Conservation (phyloP, 2,888 invertebrate genomes). For the Platerodrilus igneus region DNA sequence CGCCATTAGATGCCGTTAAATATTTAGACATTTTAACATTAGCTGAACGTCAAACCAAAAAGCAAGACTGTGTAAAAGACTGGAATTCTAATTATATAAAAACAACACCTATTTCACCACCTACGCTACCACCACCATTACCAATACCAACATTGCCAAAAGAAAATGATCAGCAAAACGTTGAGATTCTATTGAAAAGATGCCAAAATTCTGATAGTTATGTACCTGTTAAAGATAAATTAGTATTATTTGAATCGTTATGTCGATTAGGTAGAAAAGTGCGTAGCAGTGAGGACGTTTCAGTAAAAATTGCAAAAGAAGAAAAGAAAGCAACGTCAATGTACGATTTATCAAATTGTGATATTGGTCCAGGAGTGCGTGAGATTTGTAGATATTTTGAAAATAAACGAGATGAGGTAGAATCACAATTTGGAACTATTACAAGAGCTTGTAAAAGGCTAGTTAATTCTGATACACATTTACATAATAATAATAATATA, state of each 20-base stretch:
- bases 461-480: slow-evolving; percentile 33
- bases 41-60: slow-evolving; percentile 45
- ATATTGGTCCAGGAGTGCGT: slow-evolving; percentile 52
- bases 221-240: slow-evolving; percentile 66
- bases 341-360: slow-evolving; percentile 57
- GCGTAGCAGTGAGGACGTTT: slow-evolving; percentile 61
- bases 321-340: slow-evolving; percentile 61
- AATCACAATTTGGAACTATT: slow-evolving; percentile 12
- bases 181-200: slow-evolving; percentile 50
- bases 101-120: background rate
- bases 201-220: slow-evolving; percentile 59
- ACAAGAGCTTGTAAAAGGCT: slow-evolving; percentile 26
- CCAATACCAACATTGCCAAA: slow-evolving; percentile 1
- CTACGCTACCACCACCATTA: slow-evolving; percentile 10
- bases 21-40: slow-evolving; percentile 67
- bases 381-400: slow-evolving; percentile 70
- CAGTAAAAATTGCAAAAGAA: slow-evolving; percentile 43
- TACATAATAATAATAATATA: slow-evolving; percentile 14
- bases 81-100: slow-evolving; percentile 36
- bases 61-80: slow-evolving; percentile 35
- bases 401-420: slow-evolving; percentile 42
- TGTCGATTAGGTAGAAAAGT: slow-evolving; percentile 59
- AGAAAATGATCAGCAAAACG: slow-evolving; percentile 23
- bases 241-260: slow-evolving; percentile 65
- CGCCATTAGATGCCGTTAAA: slow-evolving; percentile 66